Evolutionary conservation across 2,797 vertebrate genomes (phyloP).

Genomic region (Lacerta viridis): DNA sequence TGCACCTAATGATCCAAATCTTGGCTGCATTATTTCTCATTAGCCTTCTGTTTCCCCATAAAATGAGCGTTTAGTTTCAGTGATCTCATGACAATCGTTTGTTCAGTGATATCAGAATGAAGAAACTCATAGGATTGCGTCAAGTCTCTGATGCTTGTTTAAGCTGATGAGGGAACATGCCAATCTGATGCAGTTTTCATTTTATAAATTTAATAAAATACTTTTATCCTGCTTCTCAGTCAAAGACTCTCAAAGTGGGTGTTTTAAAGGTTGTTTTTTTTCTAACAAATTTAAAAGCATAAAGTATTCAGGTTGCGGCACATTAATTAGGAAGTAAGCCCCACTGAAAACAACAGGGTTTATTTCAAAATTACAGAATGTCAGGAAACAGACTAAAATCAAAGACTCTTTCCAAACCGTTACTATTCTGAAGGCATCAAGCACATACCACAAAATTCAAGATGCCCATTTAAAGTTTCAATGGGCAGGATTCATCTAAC

Average conservation of each 20-base stretch:
- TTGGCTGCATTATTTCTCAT: not conserved
- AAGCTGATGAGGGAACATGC: not conserved
- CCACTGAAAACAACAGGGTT: too few relatives aligned
- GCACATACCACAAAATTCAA: too few relatives aligned
- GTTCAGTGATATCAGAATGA: not conserved
- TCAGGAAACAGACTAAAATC: not conserved
- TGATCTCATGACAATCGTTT: conserved; percentile 1
- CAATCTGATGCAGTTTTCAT: not conserved
- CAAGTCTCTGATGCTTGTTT: not conserved
- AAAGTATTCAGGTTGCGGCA: not conserved
- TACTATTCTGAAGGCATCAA: too few relatives aligned
- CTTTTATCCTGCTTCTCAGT: not conserved
- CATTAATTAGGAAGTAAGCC: too few relatives aligned
- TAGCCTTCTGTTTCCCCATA: conserved; percentile 56
- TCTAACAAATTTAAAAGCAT: not conserved
- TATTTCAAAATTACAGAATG: too few relatives aligned
- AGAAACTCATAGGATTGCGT: not conserved
- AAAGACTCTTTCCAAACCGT: too few relatives aligned
- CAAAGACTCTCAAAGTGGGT: not conserved
- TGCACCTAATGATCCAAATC: conserved; percentile 44
- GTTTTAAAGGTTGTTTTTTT: too few relatives aligned
- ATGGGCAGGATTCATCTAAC: too few relatives aligned
- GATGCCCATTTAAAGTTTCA: too few relatives aligned
- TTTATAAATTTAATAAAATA: not conserved
- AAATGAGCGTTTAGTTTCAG: conserved; percentile 37